A percentile compares a stretch with the other conserved stretches of the same genome.
phyloP scores from a whole-genome alignment of 2,888 invertebrate species.

The Crepidodera aurea region DNA sequence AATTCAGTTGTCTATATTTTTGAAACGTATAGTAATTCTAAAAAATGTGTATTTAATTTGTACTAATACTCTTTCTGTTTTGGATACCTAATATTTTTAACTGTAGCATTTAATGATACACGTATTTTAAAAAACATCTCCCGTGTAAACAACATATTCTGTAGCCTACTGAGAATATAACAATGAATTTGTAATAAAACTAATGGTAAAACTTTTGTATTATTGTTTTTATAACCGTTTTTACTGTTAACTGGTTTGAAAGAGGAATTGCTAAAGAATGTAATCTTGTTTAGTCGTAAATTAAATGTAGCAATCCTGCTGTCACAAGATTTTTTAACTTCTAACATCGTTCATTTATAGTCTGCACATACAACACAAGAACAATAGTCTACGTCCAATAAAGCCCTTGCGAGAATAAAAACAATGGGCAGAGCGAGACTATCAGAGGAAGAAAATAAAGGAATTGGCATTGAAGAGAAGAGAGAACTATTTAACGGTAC shows the following conservation, averaged over 20 bases:
- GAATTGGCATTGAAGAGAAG: constrained; percentile 23
- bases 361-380: constrained; percentile 16
- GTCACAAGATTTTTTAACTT: constrained; percentile 5
- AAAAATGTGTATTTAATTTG: too few species aligned
- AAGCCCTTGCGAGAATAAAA: constrained; percentile 25
- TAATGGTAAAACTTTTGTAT: too few species aligned
- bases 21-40: too few species aligned
- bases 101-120: too few species aligned
- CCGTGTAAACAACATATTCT: too few species aligned
- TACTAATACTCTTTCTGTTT: too few species aligned
- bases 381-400: constrained; percentile 31
- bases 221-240: too few species aligned
- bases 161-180: too few species aligned
- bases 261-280: not conserved
- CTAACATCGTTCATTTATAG: constrained; percentile 25
- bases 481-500: constrained; percentile 41
- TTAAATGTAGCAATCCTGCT: constrained; percentile 11
- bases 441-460: constrained; percentile 12
- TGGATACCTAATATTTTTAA: too few species aligned
- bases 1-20: too few species aligned
- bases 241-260: not conserved
- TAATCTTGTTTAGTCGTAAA: constrained; percentile 11
- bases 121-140: too few species aligned
- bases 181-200: too few species aligned
- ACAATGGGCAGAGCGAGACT: constrained; percentile 23